Conservation (phyloP, 1,140 invertebrate species). For the Littorina saxatilis region DNA sequence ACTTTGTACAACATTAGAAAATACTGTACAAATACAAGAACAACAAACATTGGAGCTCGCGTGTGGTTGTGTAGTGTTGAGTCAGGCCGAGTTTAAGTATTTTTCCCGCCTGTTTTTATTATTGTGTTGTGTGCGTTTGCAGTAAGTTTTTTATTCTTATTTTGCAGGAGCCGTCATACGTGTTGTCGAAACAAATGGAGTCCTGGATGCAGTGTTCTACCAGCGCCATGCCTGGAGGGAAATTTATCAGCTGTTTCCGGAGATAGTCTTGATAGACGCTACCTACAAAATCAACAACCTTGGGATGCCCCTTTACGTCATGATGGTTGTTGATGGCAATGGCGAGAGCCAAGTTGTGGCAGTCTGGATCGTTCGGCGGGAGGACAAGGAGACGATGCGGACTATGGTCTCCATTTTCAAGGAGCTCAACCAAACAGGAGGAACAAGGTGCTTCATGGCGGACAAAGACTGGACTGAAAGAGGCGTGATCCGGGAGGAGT, state of each 20-base stretch:
- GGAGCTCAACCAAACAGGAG: neutral
- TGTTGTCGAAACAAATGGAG: neutral
- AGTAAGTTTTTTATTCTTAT: neutral
- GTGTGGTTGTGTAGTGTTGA: too few relatives aligned
- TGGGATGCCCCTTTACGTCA: slow-evolving; percentile 28
- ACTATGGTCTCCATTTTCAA: neutral
- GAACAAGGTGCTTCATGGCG: slow-evolving; percentile 24
- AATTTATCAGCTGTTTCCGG: neutral
- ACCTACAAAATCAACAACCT: slow-evolving; percentile 33
- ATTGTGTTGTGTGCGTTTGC: too few relatives aligned
- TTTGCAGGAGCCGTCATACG: neutral
- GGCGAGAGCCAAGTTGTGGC: slow-evolving; percentile 23
- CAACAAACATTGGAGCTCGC: too few relatives aligned
- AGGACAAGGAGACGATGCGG: slow-evolving; percentile 21
- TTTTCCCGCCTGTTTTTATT: too few relatives aligned
- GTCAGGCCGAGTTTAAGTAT: too few relatives aligned
- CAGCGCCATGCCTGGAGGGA: neutral
- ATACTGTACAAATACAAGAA: too few relatives aligned
- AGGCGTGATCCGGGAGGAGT: slow-evolving; percentile 11
- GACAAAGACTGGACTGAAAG: slow-evolving; percentile 21
- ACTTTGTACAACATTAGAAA: too few relatives aligned
- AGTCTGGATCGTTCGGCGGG: slow-evolving; percentile 10
- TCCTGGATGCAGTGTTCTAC: neutral
- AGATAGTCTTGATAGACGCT: slow-evolving; percentile 11
- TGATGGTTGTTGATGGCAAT: slow-evolving; percentile 27